phyloP scores from a whole-genome alignment of 2,113 vertebrate genomes.

The Eidolon helvum region DNA sequence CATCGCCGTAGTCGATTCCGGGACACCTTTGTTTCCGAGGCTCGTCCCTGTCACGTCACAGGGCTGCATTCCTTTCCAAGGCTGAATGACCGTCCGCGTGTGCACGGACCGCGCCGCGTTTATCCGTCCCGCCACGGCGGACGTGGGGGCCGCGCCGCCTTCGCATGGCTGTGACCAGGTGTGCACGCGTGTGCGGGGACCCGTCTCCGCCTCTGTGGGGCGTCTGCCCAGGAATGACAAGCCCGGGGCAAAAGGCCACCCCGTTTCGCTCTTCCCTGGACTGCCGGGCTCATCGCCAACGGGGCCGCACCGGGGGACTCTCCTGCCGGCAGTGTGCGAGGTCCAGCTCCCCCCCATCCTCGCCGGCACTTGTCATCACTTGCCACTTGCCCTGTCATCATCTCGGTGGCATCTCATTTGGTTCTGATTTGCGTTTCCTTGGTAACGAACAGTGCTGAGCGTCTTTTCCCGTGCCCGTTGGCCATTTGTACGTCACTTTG shows the following conservation, averaged over 20 bases:
- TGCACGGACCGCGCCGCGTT: accelerated
- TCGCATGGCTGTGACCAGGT: accelerated
- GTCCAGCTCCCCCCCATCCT: background rate
- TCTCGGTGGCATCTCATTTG: accelerated
- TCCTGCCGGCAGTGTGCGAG: accelerated
- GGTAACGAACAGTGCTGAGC: background rate
- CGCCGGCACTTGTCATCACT: accelerated
- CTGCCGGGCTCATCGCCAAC: accelerated
- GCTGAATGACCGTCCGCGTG: accelerated
- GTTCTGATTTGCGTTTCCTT: background rate
- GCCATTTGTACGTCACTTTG: background rate
- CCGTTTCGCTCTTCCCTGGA: accelerated
- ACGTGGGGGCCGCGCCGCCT: accelerated
- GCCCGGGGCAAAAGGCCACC: accelerated
- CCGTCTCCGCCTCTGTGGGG: accelerated
- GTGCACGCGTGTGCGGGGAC: accelerated
- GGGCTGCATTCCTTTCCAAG: accelerated
- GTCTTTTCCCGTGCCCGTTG: accelerated
- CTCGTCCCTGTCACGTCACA: too few relatives aligned
- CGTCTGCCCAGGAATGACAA: accelerated
- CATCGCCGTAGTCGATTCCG: accelerated
- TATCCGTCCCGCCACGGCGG: accelerated
- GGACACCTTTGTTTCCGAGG: too few relatives aligned
- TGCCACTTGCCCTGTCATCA: accelerated
- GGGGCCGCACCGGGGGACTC: accelerated